Evolutionary conservation across 2,888 invertebrate species (phyloP).

Genomic region (Rhodophaea formosa): DNA sequence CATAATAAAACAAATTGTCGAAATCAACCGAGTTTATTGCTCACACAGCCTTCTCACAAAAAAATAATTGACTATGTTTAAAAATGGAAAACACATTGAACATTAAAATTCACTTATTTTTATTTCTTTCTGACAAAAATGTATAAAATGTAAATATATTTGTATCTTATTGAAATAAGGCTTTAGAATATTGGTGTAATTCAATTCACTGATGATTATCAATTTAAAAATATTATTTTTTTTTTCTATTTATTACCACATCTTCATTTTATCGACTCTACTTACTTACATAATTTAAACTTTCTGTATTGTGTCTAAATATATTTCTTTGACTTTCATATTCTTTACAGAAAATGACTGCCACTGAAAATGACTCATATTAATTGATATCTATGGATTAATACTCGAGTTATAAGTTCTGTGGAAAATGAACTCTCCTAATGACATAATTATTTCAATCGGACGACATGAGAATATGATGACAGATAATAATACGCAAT

Average conservation of each 20-base stretch:
- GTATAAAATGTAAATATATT: slow-evolving; percentile 14
- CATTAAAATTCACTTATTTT: background rate
- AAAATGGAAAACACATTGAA: slow-evolving; percentile 15
- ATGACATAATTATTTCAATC: too few relatives aligned
- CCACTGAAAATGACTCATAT: too few relatives aligned
- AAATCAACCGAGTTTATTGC: slow-evolving; percentile 50
- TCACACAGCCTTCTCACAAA: slow-evolving; percentile 52
- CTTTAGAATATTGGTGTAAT: slow-evolving; percentile 13
- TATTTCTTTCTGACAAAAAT: background rate
- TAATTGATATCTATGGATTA: too few relatives aligned
- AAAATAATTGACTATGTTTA: slow-evolving; percentile 50
- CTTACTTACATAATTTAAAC: too few relatives aligned
- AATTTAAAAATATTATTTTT: background rate
- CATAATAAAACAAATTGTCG: slow-evolving; percentile 34
- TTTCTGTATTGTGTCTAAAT: too few relatives aligned
- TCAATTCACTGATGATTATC: background rate
- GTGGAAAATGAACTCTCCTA: too few relatives aligned
- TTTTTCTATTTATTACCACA: background rate
- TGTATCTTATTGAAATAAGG: slow-evolving; percentile 10
- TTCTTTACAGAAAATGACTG: too few relatives aligned
- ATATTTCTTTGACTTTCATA: too few relatives aligned
- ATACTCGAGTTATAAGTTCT: too few relatives aligned
- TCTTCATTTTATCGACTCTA: too few relatives aligned
- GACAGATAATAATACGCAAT: too few relatives aligned
- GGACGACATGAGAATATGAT: too few relatives aligned